Base-by-base conservation (phyloP, 2,797 vertebrate species). In the Fringilla coelebs region DNA sequence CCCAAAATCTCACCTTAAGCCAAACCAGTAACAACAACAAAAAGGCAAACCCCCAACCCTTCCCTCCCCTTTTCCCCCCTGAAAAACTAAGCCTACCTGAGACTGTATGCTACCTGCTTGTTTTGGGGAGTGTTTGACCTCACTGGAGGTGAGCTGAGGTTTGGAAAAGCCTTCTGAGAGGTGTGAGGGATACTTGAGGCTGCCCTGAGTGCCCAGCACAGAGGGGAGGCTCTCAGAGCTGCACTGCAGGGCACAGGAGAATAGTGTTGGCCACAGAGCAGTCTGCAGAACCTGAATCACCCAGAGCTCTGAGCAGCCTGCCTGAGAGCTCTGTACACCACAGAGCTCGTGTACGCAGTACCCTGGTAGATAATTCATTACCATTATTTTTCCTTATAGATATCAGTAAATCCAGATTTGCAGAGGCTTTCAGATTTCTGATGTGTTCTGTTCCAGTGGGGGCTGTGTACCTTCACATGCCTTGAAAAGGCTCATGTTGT, bases 21-120 rank as follows among this genome's bases (percentile, higher is more conserved):
- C 11, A 46, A 61, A 34, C 3, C 11, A 34, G 32, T n/a, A 31
- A 6, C 17, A 45, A 14, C 32, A 43, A 34, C 9, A 55, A 41
- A 28, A 26, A 40, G 24, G 1, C 4, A 45, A 65, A 7, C 3
- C 7, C 7, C 6, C 8, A 17, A 41, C 1, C 3, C 1, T 3
- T 29, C 36, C 11, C 3, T 61, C 3, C 1, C 10, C 11, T 55
- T 77, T 12, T 2, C 17, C 9, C 7, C 16, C 3, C 34, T 4
- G 2, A 29, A 49, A 20, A 51, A 5, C 2, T 9, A 45, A 65
- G n/a, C 4, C 1, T 29, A 55, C 8, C 20, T 32, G 41, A 52
- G 81, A 34, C 9, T 9, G 4, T 58, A 29, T 32, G 9, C 18
- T 51, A 24, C 17, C 8, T 73, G 31, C 24, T 49, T 57, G 38